A percentile compares a stretch with the other conserved stretches of the same genome.
These are phyloP conservation scores for Tapirus indicus DNA, from an alignment of 2,797 vertebrate genomes.

Conservation along the genomic window DNA sequence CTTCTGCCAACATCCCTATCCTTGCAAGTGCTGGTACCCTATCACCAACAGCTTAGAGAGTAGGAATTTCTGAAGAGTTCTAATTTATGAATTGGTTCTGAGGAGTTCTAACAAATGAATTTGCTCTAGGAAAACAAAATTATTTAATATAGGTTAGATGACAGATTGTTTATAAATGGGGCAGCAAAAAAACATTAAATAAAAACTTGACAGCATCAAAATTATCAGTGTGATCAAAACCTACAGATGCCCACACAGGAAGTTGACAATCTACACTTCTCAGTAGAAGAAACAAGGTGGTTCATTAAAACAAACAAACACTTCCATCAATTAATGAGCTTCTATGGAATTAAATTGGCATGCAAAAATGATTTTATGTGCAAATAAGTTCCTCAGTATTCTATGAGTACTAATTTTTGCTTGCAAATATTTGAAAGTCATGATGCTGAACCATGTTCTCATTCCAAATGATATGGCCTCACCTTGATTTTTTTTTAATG, in stretches of 20 bases:
- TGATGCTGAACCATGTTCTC: neutral
- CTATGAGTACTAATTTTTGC: neutral
- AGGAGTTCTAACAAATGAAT: neutral
- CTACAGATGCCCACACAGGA: neutral
- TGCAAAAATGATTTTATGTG: neutral
- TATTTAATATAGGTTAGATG: neutral
- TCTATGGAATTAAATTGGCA: neutral
- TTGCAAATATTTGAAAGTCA: constrained; percentile 9
- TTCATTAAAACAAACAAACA: constrained; percentile 35
- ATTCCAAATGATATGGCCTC: neutral
- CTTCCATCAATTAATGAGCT: neutral
- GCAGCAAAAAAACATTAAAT: neutral
- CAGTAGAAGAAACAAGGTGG: neutral
- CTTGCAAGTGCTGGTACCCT: neutral
- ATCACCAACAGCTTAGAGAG: neutral
- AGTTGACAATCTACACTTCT: neutral
- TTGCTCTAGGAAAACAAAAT: neutral
- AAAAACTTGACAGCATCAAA: neutral
- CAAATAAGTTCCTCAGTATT: neutral
- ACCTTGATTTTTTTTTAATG: neutral
- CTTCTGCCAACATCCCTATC: neutral
- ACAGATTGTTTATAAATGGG: neutral
- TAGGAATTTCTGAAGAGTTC: neutral
- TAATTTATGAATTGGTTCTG: neutral
- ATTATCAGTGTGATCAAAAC: neutral